Percentiles rank a stretch among this genome's conserved stretches.
Evolutionary conservation across 2,888 invertebrate genomes (phyloP).

Genomic region (Nineta flava): DNA sequence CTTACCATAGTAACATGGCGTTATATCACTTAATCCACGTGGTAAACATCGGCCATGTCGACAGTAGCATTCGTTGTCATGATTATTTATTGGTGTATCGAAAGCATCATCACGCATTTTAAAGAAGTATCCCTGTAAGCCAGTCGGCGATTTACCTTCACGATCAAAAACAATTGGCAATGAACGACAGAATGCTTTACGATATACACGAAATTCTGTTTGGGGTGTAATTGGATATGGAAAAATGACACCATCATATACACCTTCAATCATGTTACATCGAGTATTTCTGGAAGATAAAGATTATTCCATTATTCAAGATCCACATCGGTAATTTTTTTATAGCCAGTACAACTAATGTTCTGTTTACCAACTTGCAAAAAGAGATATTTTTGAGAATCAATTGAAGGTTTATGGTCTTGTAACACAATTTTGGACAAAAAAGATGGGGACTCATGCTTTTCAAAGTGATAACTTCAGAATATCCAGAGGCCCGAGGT

Average conservation of each 20-base stretch:
- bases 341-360: too few species aligned
- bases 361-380: too few species aligned
- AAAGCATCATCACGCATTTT: constrained; percentile 42
- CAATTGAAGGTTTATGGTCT: too few species aligned
- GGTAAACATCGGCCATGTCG: constrained; percentile 52
- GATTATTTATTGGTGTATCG: constrained; percentile 32
- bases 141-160: constrained; percentile 25
- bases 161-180: constrained; percentile 34
- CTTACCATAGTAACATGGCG: constrained; percentile 37
- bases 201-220: constrained; percentile 43
- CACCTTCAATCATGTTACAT: constrained; percentile 51
- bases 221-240: constrained; percentile 40
- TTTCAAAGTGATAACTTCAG: too few species aligned
- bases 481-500: too few species aligned
- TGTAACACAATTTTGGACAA: too few species aligned
- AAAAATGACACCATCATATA: constrained; percentile 57
- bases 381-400: too few species aligned
- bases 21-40: constrained; percentile 30
- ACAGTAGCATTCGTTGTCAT: constrained; percentile 50
- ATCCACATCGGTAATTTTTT: not conserved
- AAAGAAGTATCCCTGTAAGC: constrained; percentile 43
- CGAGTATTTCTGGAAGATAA: constrained; percentile 28
- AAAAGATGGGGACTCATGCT: too few species aligned
- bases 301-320: too few species aligned
- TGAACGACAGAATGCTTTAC: constrained; percentile 61